Conservation (phyloP, 2,113 vertebrate genomes). For the Oncorhynchus gorbuscha region DNA sequence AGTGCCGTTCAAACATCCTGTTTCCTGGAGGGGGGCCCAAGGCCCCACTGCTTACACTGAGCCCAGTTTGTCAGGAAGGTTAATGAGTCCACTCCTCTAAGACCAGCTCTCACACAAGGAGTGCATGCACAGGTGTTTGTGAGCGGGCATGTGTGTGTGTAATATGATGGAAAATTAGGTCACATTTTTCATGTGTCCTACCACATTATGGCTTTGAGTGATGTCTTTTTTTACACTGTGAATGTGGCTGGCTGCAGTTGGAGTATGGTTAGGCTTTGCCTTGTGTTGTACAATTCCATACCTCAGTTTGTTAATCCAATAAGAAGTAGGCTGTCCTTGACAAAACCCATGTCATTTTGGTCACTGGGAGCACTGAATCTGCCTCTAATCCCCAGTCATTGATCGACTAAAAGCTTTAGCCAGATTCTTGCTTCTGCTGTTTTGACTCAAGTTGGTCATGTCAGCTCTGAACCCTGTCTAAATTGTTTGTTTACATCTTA, state of each 20-base stretch:
- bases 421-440: conserved; percentile 6
- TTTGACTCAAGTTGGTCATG: conserved; percentile 34
- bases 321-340: background rate
- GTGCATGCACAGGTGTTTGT: conserved; percentile 9
- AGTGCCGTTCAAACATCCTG: conserved; percentile 44
- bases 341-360: too few species aligned
- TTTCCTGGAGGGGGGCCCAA: conserved; percentile 30
- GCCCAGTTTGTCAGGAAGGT: conserved; percentile 43
- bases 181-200: conserved; percentile 39
- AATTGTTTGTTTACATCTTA: conserved; percentile 54
- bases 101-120: conserved; percentile 2
- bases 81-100: conserved; percentile 49
- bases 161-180: conserved; percentile 29
- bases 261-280: background rate
- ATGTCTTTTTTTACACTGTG: conserved; percentile 8
- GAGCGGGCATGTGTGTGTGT: conserved; percentile 29
- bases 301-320: background rate
- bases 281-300: background rate
- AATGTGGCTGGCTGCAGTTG: background rate
- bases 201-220: conserved; percentile 30
- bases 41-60: conserved; percentile 38
- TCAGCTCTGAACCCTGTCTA: conserved; percentile 31
- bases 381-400: too few species aligned
- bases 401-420: too few species aligned
- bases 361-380: too few species aligned